phyloP scores from a whole-genome alignment of 1,140 invertebrate genomes.

The Hestina assimilis region DNA sequence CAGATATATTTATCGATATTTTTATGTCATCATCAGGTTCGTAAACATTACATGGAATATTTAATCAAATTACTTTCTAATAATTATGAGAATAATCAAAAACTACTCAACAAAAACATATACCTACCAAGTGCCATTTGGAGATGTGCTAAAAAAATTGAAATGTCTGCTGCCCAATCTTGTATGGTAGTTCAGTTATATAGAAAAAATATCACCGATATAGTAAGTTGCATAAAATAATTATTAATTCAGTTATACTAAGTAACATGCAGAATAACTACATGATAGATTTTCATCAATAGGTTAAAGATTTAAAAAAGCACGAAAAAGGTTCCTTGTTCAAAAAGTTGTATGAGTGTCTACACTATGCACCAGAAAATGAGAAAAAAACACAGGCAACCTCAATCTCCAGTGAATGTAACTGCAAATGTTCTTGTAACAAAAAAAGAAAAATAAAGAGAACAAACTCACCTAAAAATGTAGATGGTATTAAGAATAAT shows the following conservation, averaged over 20 bases:
- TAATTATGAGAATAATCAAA: conserved; percentile 69
- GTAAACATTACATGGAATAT: conserved; percentile 72
- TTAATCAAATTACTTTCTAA: conserved; percentile 61
- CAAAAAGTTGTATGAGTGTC: conserved; percentile 53
- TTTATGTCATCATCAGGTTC: conserved; percentile 65
- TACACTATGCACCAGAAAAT: conserved; percentile 53
- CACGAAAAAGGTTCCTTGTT: conserved; percentile 57
- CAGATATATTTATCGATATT: too few species aligned
- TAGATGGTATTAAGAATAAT: background rate
- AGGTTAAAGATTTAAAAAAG: conserved; percentile 62
- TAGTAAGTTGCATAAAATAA: conserved; percentile 36
- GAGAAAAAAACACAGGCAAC: conserved; percentile 65
- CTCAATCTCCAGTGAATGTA: conserved; percentile 33
- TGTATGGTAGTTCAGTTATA: conserved; percentile 71
- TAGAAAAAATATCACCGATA: conserved; percentile 54
- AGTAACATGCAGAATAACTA: too few species aligned
- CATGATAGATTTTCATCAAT: conserved; percentile 20
- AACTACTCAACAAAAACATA: conserved; percentile 60
- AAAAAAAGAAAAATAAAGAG: conserved; percentile 41
- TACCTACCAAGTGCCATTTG: conserved; percentile 70
- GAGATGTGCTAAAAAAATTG: conserved; percentile 70
- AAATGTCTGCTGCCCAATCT: conserved; percentile 61
- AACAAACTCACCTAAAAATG: conserved; percentile 26
- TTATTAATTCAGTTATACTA: background rate
- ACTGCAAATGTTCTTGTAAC: conserved; percentile 53